Base-by-base conservation (phyloP, 2,888 invertebrate genomes). In the Cryptosula pallasiana region DNA sequence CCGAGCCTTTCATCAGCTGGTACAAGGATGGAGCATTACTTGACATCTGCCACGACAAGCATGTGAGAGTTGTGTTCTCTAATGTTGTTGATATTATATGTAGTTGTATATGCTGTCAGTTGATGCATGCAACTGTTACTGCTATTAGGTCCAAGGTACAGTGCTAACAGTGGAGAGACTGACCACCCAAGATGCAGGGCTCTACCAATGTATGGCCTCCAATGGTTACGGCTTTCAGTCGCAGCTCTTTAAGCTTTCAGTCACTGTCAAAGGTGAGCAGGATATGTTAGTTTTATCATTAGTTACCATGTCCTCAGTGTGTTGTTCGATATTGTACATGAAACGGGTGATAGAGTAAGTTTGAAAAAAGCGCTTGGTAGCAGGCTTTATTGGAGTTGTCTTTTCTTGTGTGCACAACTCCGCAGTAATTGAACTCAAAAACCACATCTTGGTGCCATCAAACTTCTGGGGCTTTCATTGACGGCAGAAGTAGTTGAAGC, bases 121-220 rank as follows among this genome's bases (percentile, higher is more conserved):
- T 45, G 5, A 45, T 20, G 9, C 45, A 45, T 45, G 5, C 45
- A 45, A 45, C 45, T 45, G 45, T 45, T 45, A 45, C 20, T 45
- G 5, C 45, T 45, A 45, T 5, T 13, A 13, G 45, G 5, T 20
- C 45, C 5, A 20, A 13, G 45, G 20, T 63, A n/a, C 5, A 29
- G 34, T 13, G 2, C n/a, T 63, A n/a, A 63, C 13, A 63, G 29
- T 63, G 32, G 63, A 63, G 63, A 63, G 27, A 32, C 9, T 63
- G 5, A 29, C 63, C 9, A 5, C 27, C 5, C 3, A 5, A 16
- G 63, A 63, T 5, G 9, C 63, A 27, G 63, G 63, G 32, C 27
- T 25, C 32, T 63, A 63, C 27, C 63, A 63, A 32, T 63, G 63
- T 34, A 32, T 63, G 32, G 63, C 63, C 9, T 29, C 29, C 27